Base-by-base conservation (phyloP, 2,797 vertebrate genomes). In the Hyperoplus immaculatus region DNA sequence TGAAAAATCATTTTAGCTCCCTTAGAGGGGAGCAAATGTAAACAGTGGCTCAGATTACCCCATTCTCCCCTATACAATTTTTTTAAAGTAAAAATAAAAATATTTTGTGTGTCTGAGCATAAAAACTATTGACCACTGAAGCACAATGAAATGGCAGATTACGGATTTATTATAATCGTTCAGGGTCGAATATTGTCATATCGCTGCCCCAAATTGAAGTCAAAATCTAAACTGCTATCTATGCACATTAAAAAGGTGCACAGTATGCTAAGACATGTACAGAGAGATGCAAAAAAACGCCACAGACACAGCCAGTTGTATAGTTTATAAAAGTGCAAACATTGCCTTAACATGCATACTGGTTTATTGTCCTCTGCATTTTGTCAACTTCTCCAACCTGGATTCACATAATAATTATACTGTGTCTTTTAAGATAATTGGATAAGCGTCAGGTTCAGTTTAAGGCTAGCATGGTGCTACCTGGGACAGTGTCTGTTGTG, bases 371-470 rank as follows among this genome's bases (percentile, higher is more conserved):
- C 18, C 11, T 55, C 18, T 54, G 29, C 6, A 1, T 7, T 69
- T 56, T 55, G 61, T 67, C 38, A 42, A 4, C 69, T 75, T 56
- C n/a, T 68, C 6, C 29, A 47, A 36, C 43, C 14, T 38, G 46
- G n/a, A 12, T 61, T 59, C 4, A 67, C 21, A 69, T 16, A 71
- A 69, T 29, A 29, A 29, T 29, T 10, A 66, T 14, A 59, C 18
- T n/a, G 42, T 39, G 43, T 65, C 43, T 77, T 76, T 72, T 29
- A 3, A 2, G 68, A 77, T 60, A 56, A 45, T 14, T 15, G 4
- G 5, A 72, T 75, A 60, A 64, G 57, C 43, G 68, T 21, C 64
- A 70, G 15, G 55, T 77, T 21, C 64, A 70, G 15, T 58, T 77
- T 42, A 41, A 67, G 51, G 42, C 39, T 45, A 16, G 14, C 18